A percentile compares a stretch with the other conserved stretches of the same genome.
phyloP scores from a whole-genome alignment of 2,797 vertebrate species.

The Manis pentadactyla region DNA sequence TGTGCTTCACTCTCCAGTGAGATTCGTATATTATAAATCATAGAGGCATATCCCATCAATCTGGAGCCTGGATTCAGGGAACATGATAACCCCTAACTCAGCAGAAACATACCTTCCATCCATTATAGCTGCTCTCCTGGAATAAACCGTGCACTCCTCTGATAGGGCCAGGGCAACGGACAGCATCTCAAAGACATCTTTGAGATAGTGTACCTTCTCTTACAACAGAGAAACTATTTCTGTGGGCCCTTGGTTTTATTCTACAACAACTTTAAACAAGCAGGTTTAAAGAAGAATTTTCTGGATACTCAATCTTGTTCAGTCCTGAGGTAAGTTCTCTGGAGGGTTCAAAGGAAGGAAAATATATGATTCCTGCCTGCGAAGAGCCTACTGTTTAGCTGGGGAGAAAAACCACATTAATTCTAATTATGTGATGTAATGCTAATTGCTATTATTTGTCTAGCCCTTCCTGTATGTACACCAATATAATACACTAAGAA shows the following conservation, averaged over 20 bases:
- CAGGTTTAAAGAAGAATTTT: constrained; percentile 46
- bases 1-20: constrained; percentile 78
- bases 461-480: not conserved
- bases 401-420: not conserved
- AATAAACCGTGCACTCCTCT: constrained; percentile 56
- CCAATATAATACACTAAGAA: not conserved
- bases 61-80: constrained; percentile 60
- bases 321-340: not conserved
- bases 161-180: constrained; percentile 33
- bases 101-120: constrained; percentile 72
- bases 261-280: constrained; percentile 40
- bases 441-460: constrained; percentile 39
- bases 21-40: constrained; percentile 80
- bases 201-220: constrained; percentile 36
- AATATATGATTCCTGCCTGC: not conserved
- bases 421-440: not conserved
- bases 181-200: constrained; percentile 67
- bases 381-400: not conserved
- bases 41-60: constrained; percentile 72
- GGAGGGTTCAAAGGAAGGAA: not conserved
- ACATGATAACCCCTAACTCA: constrained; percentile 77
- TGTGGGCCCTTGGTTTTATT: constrained; percentile 38
- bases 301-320: not conserved
- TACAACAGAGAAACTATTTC: constrained; percentile 27
- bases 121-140: constrained; percentile 61